Conservation (phyloP, 2,113 vertebrate species). For the Clinocottus analis region DNA sequence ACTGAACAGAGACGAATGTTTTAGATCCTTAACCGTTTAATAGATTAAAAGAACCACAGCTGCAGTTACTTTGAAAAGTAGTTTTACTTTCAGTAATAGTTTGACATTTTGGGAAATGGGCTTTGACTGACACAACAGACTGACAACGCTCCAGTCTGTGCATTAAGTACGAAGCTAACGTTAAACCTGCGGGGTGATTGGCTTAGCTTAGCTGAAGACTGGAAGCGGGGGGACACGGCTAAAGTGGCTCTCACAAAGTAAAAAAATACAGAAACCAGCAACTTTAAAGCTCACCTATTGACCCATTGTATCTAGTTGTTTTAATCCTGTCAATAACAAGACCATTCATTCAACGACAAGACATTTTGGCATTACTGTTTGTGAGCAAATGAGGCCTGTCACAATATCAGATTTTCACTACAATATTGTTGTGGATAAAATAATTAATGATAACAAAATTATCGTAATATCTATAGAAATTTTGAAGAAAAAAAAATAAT, state of each 20-base stretch:
- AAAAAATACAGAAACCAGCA: background rate
- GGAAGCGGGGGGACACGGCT: background rate
- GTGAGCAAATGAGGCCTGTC: background rate
- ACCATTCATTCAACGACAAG: background rate
- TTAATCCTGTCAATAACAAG: background rate
- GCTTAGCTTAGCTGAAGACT: constrained; percentile 11
- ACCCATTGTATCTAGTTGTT: background rate
- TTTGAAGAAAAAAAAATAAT: background rate
- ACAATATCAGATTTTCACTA: background rate
- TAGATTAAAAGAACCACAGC: constrained; percentile 20
- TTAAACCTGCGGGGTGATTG: background rate
- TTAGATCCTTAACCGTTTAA: constrained; percentile 21
- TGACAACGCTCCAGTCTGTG: background rate
- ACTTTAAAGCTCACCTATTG: background rate
- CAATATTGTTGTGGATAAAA: background rate
- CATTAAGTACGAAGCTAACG: background rate
- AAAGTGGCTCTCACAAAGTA: background rate
- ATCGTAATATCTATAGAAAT: background rate
- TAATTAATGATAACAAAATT: background rate
- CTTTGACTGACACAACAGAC: background rate
- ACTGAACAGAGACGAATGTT: constrained; percentile 18
- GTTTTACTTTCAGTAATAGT: background rate
- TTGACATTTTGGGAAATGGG: background rate
- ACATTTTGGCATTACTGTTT: background rate
- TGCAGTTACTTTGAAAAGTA: background rate